Evolutionary conservation across 2,797 vertebrate species (phyloP).

Genomic region (Oreochromis mossambicus): DNA sequence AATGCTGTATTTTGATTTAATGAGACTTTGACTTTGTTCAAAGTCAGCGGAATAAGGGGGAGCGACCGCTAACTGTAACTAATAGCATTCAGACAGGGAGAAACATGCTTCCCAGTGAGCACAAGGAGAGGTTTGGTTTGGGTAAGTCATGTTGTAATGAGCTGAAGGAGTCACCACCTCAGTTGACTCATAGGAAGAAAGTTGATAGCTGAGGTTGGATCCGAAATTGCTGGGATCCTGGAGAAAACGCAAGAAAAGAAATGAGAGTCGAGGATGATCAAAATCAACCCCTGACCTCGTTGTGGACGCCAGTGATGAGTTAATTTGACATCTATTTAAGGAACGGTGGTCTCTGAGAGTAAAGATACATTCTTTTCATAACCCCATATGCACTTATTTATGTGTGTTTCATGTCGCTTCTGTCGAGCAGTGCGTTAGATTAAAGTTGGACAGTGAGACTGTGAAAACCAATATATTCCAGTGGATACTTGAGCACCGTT

Average conservation of each 20-base stretch:
- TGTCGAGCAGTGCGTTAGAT: neutral
- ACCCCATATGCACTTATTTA: neutral
- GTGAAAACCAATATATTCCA: neutral
- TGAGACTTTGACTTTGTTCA: constrained; percentile 45
- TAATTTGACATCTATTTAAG: constrained; percentile 8
- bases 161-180: constrained; percentile 47
- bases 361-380: neutral
- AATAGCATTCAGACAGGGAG: constrained; percentile 46
- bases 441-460: neutral
- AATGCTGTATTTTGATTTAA: constrained; percentile 48
- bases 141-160: constrained; percentile 57
- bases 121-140: constrained; percentile 45
- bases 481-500: neutral
- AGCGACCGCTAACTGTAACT: constrained; percentile 38
- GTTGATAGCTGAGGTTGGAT: constrained; percentile 51
- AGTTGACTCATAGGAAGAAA: constrained; percentile 56
- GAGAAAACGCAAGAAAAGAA: constrained; percentile 6
- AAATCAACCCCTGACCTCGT: neutral
- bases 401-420: neutral
- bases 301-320: neutral
- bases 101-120: constrained; percentile 29
- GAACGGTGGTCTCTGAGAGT: neutral
- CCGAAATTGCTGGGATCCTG: constrained; percentile 21
- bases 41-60: constrained; percentile 55
- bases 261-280: constrained; percentile 12